These are phyloP conservation scores for Amblyjoppa fuscipennis DNA, from an alignment of 2,888 invertebrate genomes.

Conservation along the genomic window DNA sequence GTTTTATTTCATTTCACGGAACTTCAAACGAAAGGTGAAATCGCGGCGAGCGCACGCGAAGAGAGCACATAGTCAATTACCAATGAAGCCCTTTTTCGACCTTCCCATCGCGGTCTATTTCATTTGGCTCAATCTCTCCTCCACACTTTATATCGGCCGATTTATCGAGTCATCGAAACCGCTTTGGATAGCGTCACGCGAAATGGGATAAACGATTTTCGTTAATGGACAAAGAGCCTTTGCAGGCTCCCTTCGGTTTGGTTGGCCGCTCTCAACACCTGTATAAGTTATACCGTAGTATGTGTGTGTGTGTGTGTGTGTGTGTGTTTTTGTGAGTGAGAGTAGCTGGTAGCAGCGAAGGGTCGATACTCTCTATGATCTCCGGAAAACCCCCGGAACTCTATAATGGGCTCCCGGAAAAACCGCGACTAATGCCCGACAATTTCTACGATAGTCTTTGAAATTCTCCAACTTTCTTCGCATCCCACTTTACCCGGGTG, in stretches of 20 bases:
- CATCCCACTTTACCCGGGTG: slow-evolving; percentile 8
- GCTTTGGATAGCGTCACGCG: slow-evolving; percentile 31
- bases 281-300: not conserved
- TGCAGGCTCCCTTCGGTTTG: slow-evolving; percentile 24
- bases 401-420: slow-evolving; percentile 45
- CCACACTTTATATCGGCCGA: slow-evolving; percentile 22
- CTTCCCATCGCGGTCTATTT: slow-evolving; percentile 21
- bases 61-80: not conserved
- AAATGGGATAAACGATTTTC: slow-evolving; percentile 48
- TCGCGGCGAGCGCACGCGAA: not conserved
- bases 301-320: not conserved
- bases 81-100: slow-evolving; percentile 6
- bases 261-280: slow-evolving; percentile 14
- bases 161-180: slow-evolving; percentile 34
- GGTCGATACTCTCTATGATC: slow-evolving; percentile 16
- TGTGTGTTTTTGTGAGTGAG: not conserved
- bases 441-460: slow-evolving; percentile 52
- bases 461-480: slow-evolving; percentile 40
- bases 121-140: slow-evolving; percentile 23
- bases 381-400: not conserved
- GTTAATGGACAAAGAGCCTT: slow-evolving; percentile 44
- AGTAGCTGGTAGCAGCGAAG: slow-evolving; percentile 4
- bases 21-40: slow-evolving; percentile 4
- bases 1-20: not conserved
- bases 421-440: slow-evolving; percentile 38